Conservation (phyloP, 23 tunicate genomes). For the Styela clava region DNA sequence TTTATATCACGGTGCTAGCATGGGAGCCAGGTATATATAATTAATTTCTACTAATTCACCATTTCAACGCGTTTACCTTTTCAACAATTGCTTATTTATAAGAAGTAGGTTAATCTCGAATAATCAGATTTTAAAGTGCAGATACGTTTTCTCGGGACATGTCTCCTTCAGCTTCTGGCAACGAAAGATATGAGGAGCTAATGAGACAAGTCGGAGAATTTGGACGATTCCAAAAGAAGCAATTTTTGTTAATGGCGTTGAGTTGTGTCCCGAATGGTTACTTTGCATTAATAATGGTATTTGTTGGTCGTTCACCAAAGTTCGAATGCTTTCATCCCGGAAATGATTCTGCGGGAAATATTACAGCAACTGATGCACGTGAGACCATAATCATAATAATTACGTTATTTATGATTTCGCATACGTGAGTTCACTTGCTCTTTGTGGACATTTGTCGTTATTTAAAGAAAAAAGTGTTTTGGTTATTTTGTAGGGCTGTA, state of each 20-base stretch:
- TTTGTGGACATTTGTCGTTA: not conserved
- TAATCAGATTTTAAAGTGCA: too few species aligned
- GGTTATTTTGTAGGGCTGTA: too few species aligned
- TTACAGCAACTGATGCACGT: too few species aligned
- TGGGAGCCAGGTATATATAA: too few species aligned
- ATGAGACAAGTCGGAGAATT: constrained; percentile 37
- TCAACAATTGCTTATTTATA: too few species aligned
- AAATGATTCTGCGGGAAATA: not conserved
- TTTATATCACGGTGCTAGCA: too few species aligned
- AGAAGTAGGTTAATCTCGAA: too few species aligned
- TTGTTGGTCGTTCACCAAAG: constrained; percentile 32
- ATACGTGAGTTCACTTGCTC: not conserved
- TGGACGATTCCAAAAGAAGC: constrained; percentile 41
- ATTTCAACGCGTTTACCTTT: too few species aligned
- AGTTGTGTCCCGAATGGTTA: constrained; percentile 54
- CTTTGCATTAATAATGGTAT: constrained; percentile 38
- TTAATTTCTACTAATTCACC: too few species aligned
- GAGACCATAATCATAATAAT: too few species aligned
- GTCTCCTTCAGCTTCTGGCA: not conserved
- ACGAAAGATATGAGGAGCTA: constrained; percentile 17
- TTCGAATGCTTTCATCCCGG: constrained; percentile 25
- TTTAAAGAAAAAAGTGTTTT: too few species aligned
- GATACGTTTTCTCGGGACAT: not conserved
- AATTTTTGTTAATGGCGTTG: constrained; percentile 28
- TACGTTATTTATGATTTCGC: not conserved